phyloP scores from a whole-genome alignment of 1,140 invertebrate species.

The Drosophila pallidifrons region DNA sequence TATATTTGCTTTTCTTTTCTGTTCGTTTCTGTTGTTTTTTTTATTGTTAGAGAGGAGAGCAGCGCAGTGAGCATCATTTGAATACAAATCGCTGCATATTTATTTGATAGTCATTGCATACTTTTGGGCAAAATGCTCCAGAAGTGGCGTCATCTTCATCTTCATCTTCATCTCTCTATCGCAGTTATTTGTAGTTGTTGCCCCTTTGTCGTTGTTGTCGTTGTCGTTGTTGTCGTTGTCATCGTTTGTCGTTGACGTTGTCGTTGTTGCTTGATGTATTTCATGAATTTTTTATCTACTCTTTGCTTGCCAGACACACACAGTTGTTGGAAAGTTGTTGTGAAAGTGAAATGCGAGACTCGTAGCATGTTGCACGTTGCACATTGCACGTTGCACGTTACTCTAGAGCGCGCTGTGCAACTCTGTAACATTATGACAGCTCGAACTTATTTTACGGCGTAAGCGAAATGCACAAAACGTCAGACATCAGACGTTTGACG shows the following conservation, averaged over 20 bases:
- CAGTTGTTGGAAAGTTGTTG: constrained; percentile 57
- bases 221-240: constrained; percentile 1
- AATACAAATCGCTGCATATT: constrained; percentile 64
- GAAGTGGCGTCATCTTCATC: constrained; percentile 40
- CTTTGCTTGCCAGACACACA: constrained; percentile 36
- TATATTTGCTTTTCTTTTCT: not conserved
- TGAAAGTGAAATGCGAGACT: constrained; percentile 73
- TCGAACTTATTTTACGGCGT: constrained; percentile 49
- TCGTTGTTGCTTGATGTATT: constrained; percentile 45
- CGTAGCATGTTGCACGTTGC: constrained; percentile 36
- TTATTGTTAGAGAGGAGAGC: not conserved
- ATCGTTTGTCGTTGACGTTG: constrained; percentile 11
- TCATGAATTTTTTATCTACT: constrained; percentile 77
- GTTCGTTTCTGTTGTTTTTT: no score
- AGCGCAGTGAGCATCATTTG: constrained; percentile 52
- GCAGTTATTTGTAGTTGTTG: not conserved
- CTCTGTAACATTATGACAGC: constrained; percentile 46
- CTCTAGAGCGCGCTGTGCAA: constrained; percentile 26
- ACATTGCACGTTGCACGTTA: constrained; percentile 10
- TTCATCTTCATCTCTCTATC: constrained; percentile 1
- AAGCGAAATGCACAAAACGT: constrained; percentile 31
- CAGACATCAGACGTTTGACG: not conserved
- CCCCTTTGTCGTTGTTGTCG: not conserved
- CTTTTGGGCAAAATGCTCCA: constrained; percentile 20
- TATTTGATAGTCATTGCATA: constrained; percentile 45